Conservation (phyloP, 2,113 vertebrate species). For the Crocuta crocuta region DNA sequence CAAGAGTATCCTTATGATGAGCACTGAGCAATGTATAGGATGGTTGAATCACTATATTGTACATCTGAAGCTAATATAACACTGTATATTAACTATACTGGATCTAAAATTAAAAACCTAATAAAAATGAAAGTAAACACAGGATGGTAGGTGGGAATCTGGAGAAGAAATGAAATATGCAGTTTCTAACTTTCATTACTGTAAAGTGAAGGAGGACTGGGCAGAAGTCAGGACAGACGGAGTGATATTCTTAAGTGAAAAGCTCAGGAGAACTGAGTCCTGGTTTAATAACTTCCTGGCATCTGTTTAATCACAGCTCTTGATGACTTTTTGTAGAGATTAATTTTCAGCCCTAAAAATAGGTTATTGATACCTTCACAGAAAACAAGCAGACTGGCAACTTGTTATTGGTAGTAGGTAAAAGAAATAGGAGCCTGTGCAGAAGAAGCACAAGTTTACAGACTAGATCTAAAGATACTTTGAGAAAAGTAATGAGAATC, state of each 20-base stretch:
- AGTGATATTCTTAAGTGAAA: background rate
- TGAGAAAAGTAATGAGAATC: background rate
- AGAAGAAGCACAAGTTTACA: background rate
- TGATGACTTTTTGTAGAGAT: conserved; percentile 45
- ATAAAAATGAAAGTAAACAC: background rate
- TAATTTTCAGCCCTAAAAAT: conserved; percentile 49
- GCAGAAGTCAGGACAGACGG: background rate
- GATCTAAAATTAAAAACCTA: background rate
- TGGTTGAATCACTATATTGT: background rate
- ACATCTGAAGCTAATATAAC: background rate
- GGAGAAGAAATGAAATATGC: background rate
- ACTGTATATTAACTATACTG: background rate
- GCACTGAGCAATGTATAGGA: background rate
- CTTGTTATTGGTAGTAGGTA: background rate
- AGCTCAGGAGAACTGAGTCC: background rate
- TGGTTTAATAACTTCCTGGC: conserved; percentile 33
- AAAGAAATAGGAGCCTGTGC: background rate
- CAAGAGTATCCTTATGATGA: background rate
- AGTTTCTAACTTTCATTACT: background rate
- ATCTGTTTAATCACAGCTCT: conserved; percentile 32
- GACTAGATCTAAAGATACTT: background rate
- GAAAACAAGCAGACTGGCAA: conserved; percentile 20
- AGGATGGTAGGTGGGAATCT: background rate
- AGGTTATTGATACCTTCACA: background rate
- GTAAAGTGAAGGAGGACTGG: background rate